Evolutionary conservation across 1,140 invertebrate genomes (phyloP).

Genomic region (Drosophila triauraria): DNA sequence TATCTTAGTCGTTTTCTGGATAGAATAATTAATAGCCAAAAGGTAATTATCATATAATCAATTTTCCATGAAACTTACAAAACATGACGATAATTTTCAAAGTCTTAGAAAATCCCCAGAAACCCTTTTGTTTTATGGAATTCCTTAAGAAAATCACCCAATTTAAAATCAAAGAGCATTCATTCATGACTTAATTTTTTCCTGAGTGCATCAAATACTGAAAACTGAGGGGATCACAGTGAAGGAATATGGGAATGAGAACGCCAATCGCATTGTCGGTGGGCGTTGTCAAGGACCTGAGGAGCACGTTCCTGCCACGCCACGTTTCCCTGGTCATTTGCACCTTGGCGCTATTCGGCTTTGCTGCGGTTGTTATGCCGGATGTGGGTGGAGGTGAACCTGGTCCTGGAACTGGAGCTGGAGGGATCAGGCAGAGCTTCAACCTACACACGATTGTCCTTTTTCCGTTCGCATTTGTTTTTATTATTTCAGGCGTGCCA

Average conservation of each 20-base stretch:
- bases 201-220: slow-evolving; percentile 7
- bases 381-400: neutral
- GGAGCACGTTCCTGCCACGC: slow-evolving; percentile 38
- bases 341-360: slow-evolving; percentile 75
- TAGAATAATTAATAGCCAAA: no score
- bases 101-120: no score
- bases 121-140: no score
- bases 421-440: slow-evolving; percentile 1
- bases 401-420: neutral
- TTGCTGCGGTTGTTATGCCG: slow-evolving; percentile 60
- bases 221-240: slow-evolving; percentile 4
- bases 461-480: slow-evolving; percentile 76
- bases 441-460: slow-evolving; percentile 72
- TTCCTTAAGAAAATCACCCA: neutral
- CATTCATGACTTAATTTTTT: neutral
- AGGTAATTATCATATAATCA: no score
- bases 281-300: slow-evolving; percentile 29
- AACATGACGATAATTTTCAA: no score
- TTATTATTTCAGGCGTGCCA: slow-evolving; percentile 83
- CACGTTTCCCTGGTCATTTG: slow-evolving; percentile 65
- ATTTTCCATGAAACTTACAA: no score
- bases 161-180: neutral
- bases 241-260: slow-evolving; percentile 10
- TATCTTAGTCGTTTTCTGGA: no score
- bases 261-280: slow-evolving; percentile 35